Evolutionary conservation across 2,888 invertebrate genomes (phyloP).

Genomic region (Epirrhoe alternata): DNA sequence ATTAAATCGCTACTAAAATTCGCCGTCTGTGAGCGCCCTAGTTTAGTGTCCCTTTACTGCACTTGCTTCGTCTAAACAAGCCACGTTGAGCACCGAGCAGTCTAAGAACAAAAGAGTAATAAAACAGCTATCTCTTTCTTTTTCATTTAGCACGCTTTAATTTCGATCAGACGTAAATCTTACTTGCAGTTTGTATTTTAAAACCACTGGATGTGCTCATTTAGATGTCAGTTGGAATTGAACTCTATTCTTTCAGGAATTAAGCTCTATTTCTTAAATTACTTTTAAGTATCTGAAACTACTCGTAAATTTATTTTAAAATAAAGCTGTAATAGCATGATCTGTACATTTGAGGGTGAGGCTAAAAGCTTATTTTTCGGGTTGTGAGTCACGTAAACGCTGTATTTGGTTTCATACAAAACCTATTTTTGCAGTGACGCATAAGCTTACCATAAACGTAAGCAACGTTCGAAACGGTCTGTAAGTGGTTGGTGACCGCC

Average conservation of each 20-base stretch:
- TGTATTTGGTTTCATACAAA: too few relatives aligned
- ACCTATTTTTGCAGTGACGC: too few relatives aligned
- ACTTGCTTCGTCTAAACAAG: neutral
- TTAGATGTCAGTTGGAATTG: neutral
- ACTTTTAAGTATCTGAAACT: neutral
- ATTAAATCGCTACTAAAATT: neutral
- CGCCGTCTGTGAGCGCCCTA: too few relatives aligned
- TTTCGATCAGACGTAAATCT: slow-evolving; percentile 35
- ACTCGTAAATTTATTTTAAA: neutral
- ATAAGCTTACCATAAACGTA: too few relatives aligned
- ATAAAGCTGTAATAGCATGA: neutral
- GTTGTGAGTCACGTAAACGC: too few relatives aligned
- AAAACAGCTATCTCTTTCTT: slow-evolving; percentile 5
- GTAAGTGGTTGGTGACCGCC: too few relatives aligned
- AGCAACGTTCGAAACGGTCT: too few relatives aligned
- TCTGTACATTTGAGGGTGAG: neutral
- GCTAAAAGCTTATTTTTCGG: too few relatives aligned
- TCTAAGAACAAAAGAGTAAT: neutral
- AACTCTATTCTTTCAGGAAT: neutral
- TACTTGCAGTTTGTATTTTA: slow-evolving; percentile 7
- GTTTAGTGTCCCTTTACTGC: too few relatives aligned
- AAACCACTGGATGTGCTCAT: neutral
- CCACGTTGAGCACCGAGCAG: neutral
- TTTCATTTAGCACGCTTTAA: slow-evolving; percentile 28
- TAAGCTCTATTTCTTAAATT: neutral